Evolutionary conservation across 2,888 invertebrate genomes (phyloP), one percentile per base, ranked within the genome.

Genomic region (Acanthacorydalis orientalis): DNA sequence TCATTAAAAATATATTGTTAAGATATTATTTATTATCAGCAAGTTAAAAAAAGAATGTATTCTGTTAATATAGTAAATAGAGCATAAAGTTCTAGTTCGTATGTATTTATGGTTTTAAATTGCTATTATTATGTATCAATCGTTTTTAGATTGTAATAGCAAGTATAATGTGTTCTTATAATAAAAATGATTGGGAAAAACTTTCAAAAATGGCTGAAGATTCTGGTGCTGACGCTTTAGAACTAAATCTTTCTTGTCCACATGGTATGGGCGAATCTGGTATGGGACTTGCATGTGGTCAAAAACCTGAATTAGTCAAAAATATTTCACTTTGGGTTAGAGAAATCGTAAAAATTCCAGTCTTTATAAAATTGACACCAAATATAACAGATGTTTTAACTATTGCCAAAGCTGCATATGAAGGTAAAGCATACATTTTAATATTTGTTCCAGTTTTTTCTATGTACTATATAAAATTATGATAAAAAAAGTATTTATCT

Each of bases 181-280:
- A 80, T 59, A 76, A 87, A 63, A 73, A 72, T 0, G 97, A 98
- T 65, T 98, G 98, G 97, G 78, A 72, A 9, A 74, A 80, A 57
- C 62, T 98, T 47, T 78, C 95, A 0, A 69, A 69, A 54, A 78
- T 73, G 65, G 84, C 92, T 0, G 83, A 84, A 63, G 70, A 71
- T 1, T 74, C 91, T 0, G 96, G 96, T 0, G 82, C 97, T 0
- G 96, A 98, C 68, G 96, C 92, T 0, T 67, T 98, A 11, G 98
- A 98, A 60, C 68, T 97, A 45, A 98, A 98, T 70, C 67, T 98
- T 45, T 96, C 95, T 0, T 97, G 98, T 64, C 97, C 97, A 0
- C 97, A 98, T 65, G 97, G 97, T 7, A 97, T 98, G 95, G 95
- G 93, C 1, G 96, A 96, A 63, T 80, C 86, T 10, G 96, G 96